Conservation (phyloP, 30 jellyfish, hydroid and myxozoan genomes). For the Aurelia sp. region DNA sequence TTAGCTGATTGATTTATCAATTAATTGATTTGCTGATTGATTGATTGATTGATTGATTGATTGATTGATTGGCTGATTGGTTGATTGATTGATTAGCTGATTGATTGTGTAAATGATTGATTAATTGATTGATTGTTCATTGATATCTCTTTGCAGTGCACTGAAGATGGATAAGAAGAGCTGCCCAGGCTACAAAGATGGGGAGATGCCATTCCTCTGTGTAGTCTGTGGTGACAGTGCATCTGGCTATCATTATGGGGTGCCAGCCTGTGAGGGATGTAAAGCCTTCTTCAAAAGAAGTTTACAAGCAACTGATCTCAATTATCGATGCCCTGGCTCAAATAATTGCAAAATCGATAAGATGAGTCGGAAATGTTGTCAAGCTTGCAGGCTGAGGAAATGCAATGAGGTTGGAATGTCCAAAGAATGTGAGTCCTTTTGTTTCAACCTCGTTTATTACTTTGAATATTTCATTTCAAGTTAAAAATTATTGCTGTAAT, state of each 20-base stretch:
- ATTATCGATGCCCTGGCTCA: slow-evolving; percentile 91
- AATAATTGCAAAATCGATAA: slow-evolving; percentile 87
- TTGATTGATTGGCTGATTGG: no score
- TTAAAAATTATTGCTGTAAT: no score
- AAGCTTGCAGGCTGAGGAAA: slow-evolving; percentile 91
- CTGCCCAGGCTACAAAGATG: slow-evolving; percentile 71
- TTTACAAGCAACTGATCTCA: slow-evolving; percentile 83
- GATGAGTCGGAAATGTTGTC: slow-evolving; percentile 98
- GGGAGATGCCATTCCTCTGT: slow-evolving; percentile 80
- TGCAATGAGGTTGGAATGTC: slow-evolving; percentile 98
- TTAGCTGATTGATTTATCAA: no score
- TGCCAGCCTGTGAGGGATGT: slow-evolving; percentile 98
- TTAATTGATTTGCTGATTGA: no score
- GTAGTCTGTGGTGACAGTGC: slow-evolving; percentile 96
- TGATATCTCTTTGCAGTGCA: slow-evolving; percentile 25
- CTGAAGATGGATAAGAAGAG: slow-evolving; percentile 72
- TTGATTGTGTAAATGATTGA: no score
- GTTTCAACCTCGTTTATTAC: no score
- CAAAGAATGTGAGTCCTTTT: slow-evolving; percentile 87
- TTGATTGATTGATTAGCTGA: no score
- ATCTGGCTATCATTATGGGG: slow-evolving; percentile 98
- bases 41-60: no score
- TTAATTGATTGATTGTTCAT: neutral
- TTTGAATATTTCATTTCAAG: no score
- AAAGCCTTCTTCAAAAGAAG: slow-evolving; percentile 95